These are phyloP conservation scores for Xiphorhynchus elegans DNA, from an alignment of 2,113 vertebrate genomes.

Conservation along the genomic window DNA sequence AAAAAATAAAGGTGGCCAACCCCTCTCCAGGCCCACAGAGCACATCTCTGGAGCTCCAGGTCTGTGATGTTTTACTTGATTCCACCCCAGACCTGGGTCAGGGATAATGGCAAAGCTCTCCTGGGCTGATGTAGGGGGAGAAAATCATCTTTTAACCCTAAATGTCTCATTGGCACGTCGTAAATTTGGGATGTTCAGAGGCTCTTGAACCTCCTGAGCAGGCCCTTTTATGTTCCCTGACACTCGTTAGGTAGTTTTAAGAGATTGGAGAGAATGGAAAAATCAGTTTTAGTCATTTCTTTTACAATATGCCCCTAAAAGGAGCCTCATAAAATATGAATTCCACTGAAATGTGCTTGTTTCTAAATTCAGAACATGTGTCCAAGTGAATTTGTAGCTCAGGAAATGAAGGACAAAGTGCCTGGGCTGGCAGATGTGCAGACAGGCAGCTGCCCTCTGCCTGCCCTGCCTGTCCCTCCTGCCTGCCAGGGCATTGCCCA, in stretches of 20 bases:
- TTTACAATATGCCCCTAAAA: conserved; percentile 55
- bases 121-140: not conserved
- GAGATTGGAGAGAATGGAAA: not conserved
- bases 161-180: not conserved
- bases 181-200: not conserved
- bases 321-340: conserved; percentile 65
- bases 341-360: conserved; percentile 18
- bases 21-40: not conserved
- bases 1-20: not conserved
- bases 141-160: not conserved
- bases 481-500: not conserved
- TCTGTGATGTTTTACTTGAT: not conserved
- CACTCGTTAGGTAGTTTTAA: not conserved
- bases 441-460: not conserved
- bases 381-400: conserved; percentile 38
- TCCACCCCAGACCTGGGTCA: not conserved
- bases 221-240: conserved; percentile 23
- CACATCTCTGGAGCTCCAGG: not conserved
- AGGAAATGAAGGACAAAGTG: conserved; percentile 55
- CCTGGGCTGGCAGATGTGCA: not conserved
- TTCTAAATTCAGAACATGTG: conserved; percentile 69
- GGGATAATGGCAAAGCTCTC: not conserved
- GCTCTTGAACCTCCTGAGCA: not conserved
- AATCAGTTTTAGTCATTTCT: conserved; percentile 3
- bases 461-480: not conserved